Evolutionary conservation across 2,113 vertebrate genomes (phyloP).

Genomic region (Thermophis baileyi): DNA sequence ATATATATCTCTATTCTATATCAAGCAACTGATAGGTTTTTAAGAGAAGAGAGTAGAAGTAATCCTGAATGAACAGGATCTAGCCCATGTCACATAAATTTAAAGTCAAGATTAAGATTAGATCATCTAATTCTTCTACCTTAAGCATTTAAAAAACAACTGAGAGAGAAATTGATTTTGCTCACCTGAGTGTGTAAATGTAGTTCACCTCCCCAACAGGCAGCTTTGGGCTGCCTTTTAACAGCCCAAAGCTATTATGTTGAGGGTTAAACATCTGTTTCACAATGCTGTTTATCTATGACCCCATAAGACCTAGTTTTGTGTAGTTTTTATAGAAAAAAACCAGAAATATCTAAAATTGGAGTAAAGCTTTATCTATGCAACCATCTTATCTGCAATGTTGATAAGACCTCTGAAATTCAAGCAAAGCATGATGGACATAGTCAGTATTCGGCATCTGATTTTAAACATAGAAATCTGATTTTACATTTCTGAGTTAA

Average conservation of each 20-base stretch:
- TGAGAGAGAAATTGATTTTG: constrained; percentile 6
- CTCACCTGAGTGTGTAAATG: not conserved
- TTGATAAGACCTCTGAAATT: not conserved
- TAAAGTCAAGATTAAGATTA: constrained; percentile 9
- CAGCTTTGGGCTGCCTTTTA: constrained; percentile 1
- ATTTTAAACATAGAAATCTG: not conserved
- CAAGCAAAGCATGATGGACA: not conserved
- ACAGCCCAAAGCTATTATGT: constrained; percentile 18
- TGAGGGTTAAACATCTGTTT: constrained; percentile 2
- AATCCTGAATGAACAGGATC: not conserved
- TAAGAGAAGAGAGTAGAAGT: not conserved
- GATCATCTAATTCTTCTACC: not conserved
- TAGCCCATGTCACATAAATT: not conserved
- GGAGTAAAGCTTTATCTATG: not conserved
- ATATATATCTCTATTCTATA: not conserved
- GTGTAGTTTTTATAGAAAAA: not conserved
- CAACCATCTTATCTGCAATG: not conserved
- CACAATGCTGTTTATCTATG: constrained; percentile 4
- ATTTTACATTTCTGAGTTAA: not conserved
- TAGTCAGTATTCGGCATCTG: not conserved
- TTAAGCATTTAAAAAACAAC: not conserved
- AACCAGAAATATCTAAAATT: not conserved
- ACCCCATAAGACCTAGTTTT: not conserved
- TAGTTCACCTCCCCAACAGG: constrained; percentile 15
- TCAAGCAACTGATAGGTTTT: not conserved